Base-by-base conservation (phyloP, 2,113 vertebrate genomes). In the Hippocampus comes region DNA sequence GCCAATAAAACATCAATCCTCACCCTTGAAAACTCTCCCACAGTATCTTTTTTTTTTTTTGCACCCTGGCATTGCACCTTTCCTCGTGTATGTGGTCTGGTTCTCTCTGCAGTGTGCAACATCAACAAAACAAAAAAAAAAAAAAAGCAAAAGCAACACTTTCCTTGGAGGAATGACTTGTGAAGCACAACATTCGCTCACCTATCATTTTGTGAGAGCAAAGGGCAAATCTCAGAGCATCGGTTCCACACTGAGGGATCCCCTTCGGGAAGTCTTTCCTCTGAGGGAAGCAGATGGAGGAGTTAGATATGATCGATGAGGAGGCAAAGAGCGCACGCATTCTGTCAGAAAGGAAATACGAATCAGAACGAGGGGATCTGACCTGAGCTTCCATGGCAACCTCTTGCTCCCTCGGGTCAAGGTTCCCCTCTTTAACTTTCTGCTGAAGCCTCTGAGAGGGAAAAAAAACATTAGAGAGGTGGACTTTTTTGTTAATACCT, bases 301-400 rank as follows among this genome's bases (percentile, higher is more conserved):
- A 25, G 51, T 68, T 10, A 76, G 68, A 74, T 59, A 63, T 6
- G 34, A 5, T 38, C 34, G 68, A n/a, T 73, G 27, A 59, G 12
- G 53, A 79, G 25, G 38, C 49, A 46, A 69, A 46, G 64, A 82
- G 59, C 9, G 15, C 23, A 46, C 46, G 67, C 34, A 60, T n/a
- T 75, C 61, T 69, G 71, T 27, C 43, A 70, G 8, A 72, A 42
- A 49, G 41, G 14, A 1, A 53, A 2, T 30, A 9, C 7, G 43
- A 48, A 61, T 3, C 4, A 2, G 17, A 51, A 12, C 2, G 30
- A 30, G 30, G 48, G 71, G 53, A 68, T 38, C 89, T 79, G 66
- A 97, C 95, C 95, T 96, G 95, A 0, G 95, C 95, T 80, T 94
- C 93, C 82, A 93, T 90, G 59, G 95, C 95, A 79, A 94, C 92